These are phyloP conservation scores for Turnix velox DNA, from an alignment of 2,113 vertebrate species.

Conservation along the genomic window DNA sequence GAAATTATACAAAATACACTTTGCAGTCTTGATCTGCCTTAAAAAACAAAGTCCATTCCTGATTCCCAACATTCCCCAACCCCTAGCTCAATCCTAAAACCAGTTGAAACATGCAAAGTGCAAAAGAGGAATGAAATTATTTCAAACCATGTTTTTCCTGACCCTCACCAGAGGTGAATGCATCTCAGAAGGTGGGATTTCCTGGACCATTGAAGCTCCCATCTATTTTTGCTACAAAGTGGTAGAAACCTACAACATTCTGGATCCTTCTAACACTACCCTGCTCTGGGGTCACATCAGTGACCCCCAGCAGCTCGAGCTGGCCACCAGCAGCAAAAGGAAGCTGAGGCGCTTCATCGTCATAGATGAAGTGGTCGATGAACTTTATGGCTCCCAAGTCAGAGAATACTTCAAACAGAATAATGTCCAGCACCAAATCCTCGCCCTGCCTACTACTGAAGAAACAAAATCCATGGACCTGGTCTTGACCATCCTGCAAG, in stretches of 20 bases:
- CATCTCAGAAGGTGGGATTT: slow-evolving; percentile 56
- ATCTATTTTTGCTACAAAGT: slow-evolving; percentile 81
- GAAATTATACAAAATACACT: neutral
- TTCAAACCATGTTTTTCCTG: neutral
- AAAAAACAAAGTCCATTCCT: neutral
- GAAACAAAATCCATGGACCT: slow-evolving; percentile 83
- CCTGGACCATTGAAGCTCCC: slow-evolving; percentile 79
- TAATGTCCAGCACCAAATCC: slow-evolving; percentile 72
- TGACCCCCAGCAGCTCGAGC: slow-evolving; percentile 66
- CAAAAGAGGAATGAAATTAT: neutral
- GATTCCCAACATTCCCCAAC: neutral
- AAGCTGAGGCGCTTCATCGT: slow-evolving; percentile 77
- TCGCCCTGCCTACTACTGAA: slow-evolving; percentile 76
- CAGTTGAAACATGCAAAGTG: neutral
- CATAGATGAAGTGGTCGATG: slow-evolving; percentile 74
- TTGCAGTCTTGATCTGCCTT: neutral
- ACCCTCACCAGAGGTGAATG: slow-evolving; percentile 70
- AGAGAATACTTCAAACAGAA: slow-evolving; percentile 72
- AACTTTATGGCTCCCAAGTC: slow-evolving; percentile 73
- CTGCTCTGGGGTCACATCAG: slow-evolving; percentile 77
- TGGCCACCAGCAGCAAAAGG: slow-evolving; percentile 42
- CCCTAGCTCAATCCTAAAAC: neutral
- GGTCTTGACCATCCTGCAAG: slow-evolving; percentile 76
- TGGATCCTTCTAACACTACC: slow-evolving; percentile 75
- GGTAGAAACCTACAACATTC: slow-evolving; percentile 69